A percentile compares a stretch with the other conserved stretches of the same genome.
Conservation (phyloP, 2,888 invertebrate species). For the Spilosoma lubricipeda region DNA sequence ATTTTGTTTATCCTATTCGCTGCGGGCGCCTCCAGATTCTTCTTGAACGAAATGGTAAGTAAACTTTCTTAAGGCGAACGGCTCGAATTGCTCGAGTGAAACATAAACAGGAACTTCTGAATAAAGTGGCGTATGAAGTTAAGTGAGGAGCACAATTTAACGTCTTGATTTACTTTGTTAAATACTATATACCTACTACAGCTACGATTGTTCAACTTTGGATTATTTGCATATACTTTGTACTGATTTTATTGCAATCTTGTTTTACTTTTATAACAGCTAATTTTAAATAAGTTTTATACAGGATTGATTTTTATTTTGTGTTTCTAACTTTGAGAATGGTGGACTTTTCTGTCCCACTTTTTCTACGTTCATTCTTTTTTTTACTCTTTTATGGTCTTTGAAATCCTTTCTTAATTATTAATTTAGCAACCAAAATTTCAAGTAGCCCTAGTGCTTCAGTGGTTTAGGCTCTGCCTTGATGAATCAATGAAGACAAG, state of each 20-base stretch:
- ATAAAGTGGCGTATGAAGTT: constrained; percentile 69
- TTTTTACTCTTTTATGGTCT: no score
- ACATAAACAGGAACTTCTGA: constrained; percentile 71
- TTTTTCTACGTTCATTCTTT: no score
- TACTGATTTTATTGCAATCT: not conserved
- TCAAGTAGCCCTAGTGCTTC: not conserved
- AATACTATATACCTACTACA: constrained; percentile 18
- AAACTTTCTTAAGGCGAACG: constrained; percentile 68
- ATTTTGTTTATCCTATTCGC: constrained; percentile 45
- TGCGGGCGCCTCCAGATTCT: constrained; percentile 55
- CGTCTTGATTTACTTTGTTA: constrained; percentile 29
- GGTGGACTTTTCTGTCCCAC: no score
- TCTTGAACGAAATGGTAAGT: constrained; percentile 68
- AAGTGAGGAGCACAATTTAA: constrained; percentile 30
- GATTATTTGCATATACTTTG: not conserved
- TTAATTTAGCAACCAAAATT: no score
- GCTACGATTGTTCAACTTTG: not conserved
- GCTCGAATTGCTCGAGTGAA: constrained; percentile 66
- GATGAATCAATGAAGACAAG: not conserved
- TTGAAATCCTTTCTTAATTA: no score
- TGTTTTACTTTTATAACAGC: not conserved
- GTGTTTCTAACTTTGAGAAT: no score
- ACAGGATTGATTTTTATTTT: no score
- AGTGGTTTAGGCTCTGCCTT: no score
- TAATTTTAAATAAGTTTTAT: not conserved